phyloP scores from a whole-genome alignment of 2,888 invertebrate genomes.

The Onthophagus sagittarius region DNA sequence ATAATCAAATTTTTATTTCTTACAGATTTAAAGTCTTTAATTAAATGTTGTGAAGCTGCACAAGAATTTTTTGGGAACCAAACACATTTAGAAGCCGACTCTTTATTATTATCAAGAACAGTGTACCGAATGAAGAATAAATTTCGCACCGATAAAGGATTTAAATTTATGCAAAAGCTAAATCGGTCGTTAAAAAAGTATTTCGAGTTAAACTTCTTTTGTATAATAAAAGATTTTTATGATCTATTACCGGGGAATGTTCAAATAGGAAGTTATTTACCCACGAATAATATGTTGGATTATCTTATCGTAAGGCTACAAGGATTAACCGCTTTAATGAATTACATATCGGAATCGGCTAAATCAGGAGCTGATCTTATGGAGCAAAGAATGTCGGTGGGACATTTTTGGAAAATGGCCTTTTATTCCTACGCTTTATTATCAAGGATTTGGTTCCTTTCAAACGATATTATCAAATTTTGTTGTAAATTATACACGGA shows the following conservation, averaged over 20 bases:
- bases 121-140: constrained; percentile 52
- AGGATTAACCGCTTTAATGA: constrained; percentile 49
- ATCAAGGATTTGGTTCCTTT: constrained; percentile 49
- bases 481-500: constrained; percentile 47
- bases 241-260: constrained; percentile 27
- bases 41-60: constrained; percentile 30
- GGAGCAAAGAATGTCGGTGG: constrained; percentile 43
- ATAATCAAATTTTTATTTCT: constrained; percentile 4
- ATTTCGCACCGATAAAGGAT: constrained; percentile 51
- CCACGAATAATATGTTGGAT: constrained; percentile 50
- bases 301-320: constrained; percentile 50
- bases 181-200: constrained; percentile 48
- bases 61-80: constrained; percentile 36
- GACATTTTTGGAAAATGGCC: constrained; percentile 50
- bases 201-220: constrained; percentile 41
- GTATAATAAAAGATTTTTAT: constrained; percentile 34
- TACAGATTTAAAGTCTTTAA: constrained; percentile 26
- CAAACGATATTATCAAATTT: constrained; percentile 42
- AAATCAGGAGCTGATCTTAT: constrained; percentile 42
- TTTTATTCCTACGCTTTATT: constrained; percentile 45
- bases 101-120: constrained; percentile 46
- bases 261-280: constrained; percentile 38
- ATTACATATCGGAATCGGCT: constrained; percentile 44
- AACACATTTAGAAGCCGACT: constrained; percentile 43
- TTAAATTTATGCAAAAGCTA: constrained; percentile 50